Conservation (phyloP, 1,140 invertebrate genomes). For the Hyphantria cunea region DNA sequence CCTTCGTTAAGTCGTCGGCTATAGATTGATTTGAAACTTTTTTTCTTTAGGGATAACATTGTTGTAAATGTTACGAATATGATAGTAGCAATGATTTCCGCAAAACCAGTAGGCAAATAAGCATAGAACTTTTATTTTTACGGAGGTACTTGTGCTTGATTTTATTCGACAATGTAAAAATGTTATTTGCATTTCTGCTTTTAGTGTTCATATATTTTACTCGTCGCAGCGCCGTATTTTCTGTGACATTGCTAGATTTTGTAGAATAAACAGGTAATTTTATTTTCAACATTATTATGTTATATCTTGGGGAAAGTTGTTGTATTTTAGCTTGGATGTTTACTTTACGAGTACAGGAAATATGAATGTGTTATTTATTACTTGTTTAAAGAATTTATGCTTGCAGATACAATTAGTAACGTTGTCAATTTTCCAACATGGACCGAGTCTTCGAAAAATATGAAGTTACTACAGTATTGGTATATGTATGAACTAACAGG, state of each 20-base stretch:
- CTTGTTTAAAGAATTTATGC: no score
- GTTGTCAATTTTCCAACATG: no score
- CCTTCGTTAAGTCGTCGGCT: no score
- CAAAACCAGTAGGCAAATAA: slow-evolving; percentile 10
- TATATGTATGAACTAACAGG: no score
- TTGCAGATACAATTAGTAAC: no score
- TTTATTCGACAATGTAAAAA: slow-evolving; percentile 20
- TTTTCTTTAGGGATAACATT: background rate
- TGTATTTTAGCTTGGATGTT: background rate
- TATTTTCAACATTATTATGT: background rate
- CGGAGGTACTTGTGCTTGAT: slow-evolving; percentile 14
- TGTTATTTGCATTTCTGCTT: slow-evolving; percentile 16
- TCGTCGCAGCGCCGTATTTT: background rate
- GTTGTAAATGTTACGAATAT: background rate
- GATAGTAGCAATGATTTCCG: background rate
- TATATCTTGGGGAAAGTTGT: background rate
- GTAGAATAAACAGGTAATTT: background rate
- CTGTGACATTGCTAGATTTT: background rate
- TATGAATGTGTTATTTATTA: no score
- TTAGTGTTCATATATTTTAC: slow-evolving; percentile 13
- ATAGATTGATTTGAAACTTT: no score
- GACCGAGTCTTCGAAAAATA: no score
- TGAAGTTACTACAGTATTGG: no score
- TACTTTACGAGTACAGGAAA: no score
- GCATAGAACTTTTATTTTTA: slow-evolving; percentile 19